A percentile compares a stretch with the other conserved stretches of the same genome.
These are phyloP conservation scores for Formicarius rufipectus DNA, from an alignment of 2,113 vertebrate genomes.

Conservation along the genomic window DNA sequence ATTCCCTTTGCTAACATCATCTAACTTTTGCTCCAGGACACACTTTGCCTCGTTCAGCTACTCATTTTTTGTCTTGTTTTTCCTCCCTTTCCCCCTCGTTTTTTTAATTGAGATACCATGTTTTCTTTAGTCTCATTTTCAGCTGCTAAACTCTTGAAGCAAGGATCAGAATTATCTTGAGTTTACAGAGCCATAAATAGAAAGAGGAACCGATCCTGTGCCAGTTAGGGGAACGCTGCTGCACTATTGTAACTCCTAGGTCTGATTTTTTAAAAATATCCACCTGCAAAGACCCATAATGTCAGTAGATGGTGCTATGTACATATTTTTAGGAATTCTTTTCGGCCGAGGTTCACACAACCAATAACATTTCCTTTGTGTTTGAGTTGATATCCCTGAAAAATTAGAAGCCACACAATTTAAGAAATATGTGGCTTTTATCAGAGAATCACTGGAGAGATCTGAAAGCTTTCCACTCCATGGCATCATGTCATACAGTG, in stretches of 20 bases:
- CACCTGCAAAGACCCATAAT: neutral
- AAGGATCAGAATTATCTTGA: neutral
- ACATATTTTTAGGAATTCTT: neutral
- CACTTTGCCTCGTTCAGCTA: neutral
- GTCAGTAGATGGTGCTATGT: slow-evolving; percentile 62
- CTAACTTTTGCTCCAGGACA: neutral
- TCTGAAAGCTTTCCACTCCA: neutral
- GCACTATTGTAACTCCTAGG: accelerated
- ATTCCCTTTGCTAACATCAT: neutral
- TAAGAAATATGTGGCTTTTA: neutral
- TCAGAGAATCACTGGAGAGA: neutral
- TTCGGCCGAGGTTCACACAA: neutral
- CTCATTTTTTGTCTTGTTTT: neutral
- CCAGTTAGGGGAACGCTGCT: neutral
- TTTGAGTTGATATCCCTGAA: neutral
- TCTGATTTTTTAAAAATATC: neutral
- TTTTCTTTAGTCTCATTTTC: neutral
- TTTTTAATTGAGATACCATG: neutral
- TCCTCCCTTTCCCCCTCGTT: neutral
- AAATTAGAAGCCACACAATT: neutral
- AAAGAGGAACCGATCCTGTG: neutral
- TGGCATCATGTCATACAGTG: neutral
- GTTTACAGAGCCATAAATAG: neutral
- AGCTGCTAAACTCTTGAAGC: neutral
- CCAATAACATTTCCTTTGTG: neutral